Evolutionary conservation across 2,113 vertebrate genomes (phyloP).

Genomic region (Oncorhynchus clarkii): DNA sequence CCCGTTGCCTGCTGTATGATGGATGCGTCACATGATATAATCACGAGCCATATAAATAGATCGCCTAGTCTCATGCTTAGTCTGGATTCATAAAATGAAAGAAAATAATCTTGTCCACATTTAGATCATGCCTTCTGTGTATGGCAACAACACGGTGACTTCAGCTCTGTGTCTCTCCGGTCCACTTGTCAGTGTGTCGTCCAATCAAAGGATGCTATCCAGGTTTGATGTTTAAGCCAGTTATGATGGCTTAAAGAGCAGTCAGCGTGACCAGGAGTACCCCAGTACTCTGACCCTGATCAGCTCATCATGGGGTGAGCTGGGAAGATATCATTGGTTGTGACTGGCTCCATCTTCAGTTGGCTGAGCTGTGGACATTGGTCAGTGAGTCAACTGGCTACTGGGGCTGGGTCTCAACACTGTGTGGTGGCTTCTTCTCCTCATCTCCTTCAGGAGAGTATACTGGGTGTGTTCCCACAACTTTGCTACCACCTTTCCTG

Average conservation of each 20-base stretch:
- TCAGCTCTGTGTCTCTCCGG: no score
- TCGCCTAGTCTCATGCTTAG: no score
- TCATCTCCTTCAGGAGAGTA: not conserved
- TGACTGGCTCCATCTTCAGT: conserved; percentile 26
- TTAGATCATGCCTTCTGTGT: no score
- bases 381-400: not conserved
- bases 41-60: no score
- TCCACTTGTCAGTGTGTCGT: not conserved
- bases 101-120: no score
- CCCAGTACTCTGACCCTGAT: conserved; percentile 19
- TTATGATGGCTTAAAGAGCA: not conserved
- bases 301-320: conserved; percentile 64
- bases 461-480: not conserved
- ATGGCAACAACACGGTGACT: no score
- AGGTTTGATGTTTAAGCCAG: not conserved
- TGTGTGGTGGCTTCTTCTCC: not conserved
- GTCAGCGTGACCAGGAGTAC: conserved; percentile 39
- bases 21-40: no score
- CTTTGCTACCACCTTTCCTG: not conserved
- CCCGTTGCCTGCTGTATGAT: no score
- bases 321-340: conserved; percentile 60
- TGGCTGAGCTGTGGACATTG: not conserved
- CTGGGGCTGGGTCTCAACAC: not conserved
- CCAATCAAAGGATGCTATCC: not conserved
- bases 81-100: no score